phyloP scores from a whole-genome alignment of 2,113 vertebrate genomes.

The Gorsachius goisagi region DNA sequence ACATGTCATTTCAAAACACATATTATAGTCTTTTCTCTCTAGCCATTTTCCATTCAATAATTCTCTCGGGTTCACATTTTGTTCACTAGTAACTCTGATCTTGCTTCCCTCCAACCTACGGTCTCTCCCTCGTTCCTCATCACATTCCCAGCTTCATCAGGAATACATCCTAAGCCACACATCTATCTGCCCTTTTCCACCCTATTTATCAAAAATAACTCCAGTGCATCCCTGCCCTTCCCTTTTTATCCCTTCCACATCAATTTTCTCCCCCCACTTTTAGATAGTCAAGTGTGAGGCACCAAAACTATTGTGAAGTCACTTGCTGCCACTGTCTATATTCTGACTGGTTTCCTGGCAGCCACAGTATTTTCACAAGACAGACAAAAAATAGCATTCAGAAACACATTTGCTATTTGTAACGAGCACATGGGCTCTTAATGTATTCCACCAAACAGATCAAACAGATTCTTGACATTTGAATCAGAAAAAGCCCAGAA shows the following conservation, averaged over 20 bases:
- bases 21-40: not conserved
- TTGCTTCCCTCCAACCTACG: not conserved
- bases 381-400: not conserved
- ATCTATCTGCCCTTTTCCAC: not conserved
- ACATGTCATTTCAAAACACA: not conserved
- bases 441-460: not conserved
- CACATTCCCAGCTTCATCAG: not conserved
- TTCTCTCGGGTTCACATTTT: not conserved
- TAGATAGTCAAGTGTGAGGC: not conserved
- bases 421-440: not conserved
- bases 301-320: not conserved
- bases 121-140: not conserved
- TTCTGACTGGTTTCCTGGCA: not conserved
- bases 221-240: not conserved
- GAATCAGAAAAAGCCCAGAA: not conserved
- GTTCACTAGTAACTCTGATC: not conserved
- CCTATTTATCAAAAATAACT: not conserved
- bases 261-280: not conserved
- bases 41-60: not conserved
- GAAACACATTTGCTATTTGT: constrained; percentile 3
- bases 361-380: not conserved
- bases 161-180: not conserved
- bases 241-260: not conserved
- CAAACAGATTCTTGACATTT: not conserved
- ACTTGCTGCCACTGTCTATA: not conserved